Base-by-base conservation (phyloP, 2,797 vertebrate genomes). In the Pseudochaenichthys georgianus region DNA sequence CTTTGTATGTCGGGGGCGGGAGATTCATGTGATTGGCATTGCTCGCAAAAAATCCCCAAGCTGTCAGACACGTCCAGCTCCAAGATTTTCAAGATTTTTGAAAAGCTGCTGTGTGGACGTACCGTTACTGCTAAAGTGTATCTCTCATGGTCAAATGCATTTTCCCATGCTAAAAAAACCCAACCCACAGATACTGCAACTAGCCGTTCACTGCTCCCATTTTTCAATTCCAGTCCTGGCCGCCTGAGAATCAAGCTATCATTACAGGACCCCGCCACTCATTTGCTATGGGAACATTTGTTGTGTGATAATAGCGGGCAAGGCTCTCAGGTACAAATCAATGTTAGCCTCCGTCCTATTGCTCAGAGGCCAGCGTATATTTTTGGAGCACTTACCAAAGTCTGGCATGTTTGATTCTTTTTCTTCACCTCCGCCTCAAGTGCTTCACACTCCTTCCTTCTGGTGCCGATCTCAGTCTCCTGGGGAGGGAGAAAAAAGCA, bases 351-450 rank as follows among this genome's bases (percentile, higher is more conserved):
- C 62, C 8, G 45, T 88, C 78, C 83, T 88, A 84, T 88, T 55
- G 62, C 87, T 84, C 57, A 66, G 81, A 84, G 81, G 86, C 79
- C 58, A 41, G 58, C 28, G 83, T 83, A 68, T 92, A 90, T 92
- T 93, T 85, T 85, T 82, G 83, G 90, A 90, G 85, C 93, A 93
- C 95, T 95, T 92, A 95, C 95, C 94, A 95, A 94, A 91, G 94
- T 95, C 95, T 95, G 94, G 92, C 95, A 96, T 96, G 94, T 95
- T 93, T 95, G 94, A 91, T 93, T 94, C 87, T 93, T 95, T 90
- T 93, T 95, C 92, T 94, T 94, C 93, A 95, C 93, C 92, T 95
- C 93, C 70, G 92, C 91, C 65, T 94, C 91, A 64, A 94, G 93
- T 78, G 88, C 88, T 91, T 93, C 90, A 84, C 93, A 94, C 94